Base-by-base conservation (phyloP, 2,888 invertebrate genomes). In the Synanthedon myopaeformis region DNA sequence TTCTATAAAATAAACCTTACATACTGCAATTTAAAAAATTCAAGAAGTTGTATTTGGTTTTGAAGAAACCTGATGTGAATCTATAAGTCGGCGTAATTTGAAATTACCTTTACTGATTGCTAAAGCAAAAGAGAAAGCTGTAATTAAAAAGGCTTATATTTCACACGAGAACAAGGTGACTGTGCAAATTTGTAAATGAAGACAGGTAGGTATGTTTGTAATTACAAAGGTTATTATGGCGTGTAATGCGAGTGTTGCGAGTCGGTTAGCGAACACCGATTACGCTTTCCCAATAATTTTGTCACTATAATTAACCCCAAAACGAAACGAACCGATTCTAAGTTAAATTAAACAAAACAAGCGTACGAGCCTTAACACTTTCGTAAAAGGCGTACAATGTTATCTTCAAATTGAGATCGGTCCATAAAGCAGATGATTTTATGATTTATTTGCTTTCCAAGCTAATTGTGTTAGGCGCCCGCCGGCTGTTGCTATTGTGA, bases 111-210 rank as follows among this genome's bases (percentile, higher is more conserved):
- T 14, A 14, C 45, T 45, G 45, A 45, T 45, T 12, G 11, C 45
- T 13, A 13, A 69, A 68, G 66, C 68, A 63, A 67, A 67, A 69
- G 76, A 76, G 82, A 82, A 82, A 83, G 82, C 70, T 68, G 69
- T 79, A 80, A 83, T 82, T 84, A 82, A 79, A 79, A 77, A 67
- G 63, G 63, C 74, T 79, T 74, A 71, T 69, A 76, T 78, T 77
- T 73, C 72, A 76, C 71, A 73, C 67, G 67, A 69, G 56, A 65
- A 66, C 69, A 72, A 76, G 74, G 75, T 82, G 82, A 84, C 82
- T 79, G 69, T 72, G 82, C 79, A 72, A 79, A 80, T 76, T 76
- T 58, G 72, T 72, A 66, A 72, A 66, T 59, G 59, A 60, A 63
- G 64, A 19, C 17, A 19, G 8, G 49, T 49, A 8, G 28, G 66